A percentile compares a stretch with the other conserved stretches of the same genome.
Conservation (phyloP, 2,113 vertebrate species). For the Tachycineta bicolor region DNA sequence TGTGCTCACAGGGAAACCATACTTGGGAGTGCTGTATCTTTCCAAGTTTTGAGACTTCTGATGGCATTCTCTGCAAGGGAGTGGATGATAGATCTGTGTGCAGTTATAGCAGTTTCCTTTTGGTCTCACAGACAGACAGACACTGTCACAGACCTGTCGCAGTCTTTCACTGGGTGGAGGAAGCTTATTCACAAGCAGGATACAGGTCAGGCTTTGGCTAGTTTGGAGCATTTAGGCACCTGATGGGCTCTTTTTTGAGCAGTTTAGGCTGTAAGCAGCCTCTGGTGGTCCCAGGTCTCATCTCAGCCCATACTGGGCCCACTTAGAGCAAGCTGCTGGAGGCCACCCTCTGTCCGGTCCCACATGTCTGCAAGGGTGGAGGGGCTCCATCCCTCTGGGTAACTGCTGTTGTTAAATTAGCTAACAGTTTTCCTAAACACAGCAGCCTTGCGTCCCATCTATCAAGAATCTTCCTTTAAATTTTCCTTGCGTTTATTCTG, state of each 20-base stretch:
- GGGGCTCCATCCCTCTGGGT: background rate
- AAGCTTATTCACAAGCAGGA: background rate
- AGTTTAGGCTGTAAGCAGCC: background rate
- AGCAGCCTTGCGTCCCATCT: accelerated
- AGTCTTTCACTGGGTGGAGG: background rate
- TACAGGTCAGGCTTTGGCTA: background rate
- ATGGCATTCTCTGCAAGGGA: background rate
- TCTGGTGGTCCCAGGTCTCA: background rate
- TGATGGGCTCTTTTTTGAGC: background rate
- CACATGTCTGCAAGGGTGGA: background rate
- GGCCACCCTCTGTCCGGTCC: background rate
- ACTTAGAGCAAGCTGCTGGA: background rate
- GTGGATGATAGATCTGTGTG: background rate
- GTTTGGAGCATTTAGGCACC: background rate
- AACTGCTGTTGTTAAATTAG: background rate
- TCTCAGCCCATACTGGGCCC: accelerated
- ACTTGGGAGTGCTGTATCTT: background rate
- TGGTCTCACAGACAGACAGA: background rate
- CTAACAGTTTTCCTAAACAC: background rate
- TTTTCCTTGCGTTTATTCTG: background rate
- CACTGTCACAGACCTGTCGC: background rate
- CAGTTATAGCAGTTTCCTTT: background rate
- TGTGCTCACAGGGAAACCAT: background rate
- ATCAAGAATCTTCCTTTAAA: background rate
- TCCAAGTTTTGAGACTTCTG: constrained; percentile 9